phyloP scores from a whole-genome alignment of 2,888 invertebrate species.

The Ctenicera cuprea region DNA sequence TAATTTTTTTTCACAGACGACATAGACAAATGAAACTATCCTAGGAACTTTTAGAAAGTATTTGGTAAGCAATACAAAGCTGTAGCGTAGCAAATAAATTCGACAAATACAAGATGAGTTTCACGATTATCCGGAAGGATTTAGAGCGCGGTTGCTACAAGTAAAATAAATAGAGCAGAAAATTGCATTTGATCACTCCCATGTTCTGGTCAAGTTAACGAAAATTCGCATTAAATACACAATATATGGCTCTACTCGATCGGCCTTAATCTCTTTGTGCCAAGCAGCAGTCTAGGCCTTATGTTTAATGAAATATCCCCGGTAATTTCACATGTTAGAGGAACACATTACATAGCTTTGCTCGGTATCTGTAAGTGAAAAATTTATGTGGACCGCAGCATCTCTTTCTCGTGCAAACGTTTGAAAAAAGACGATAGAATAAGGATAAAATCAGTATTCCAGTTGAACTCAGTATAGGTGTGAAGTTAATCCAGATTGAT shows the following conservation, averaged over 20 bases:
- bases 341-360: conserved; percentile 44
- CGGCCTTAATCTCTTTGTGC: conserved; percentile 63
- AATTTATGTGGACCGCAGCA: conserved; percentile 34
- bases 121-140: conserved; percentile 38
- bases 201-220: conserved; percentile 47
- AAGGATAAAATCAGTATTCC: conserved; percentile 51
- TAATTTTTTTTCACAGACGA: too few relatives aligned
- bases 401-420: conserved; percentile 39
- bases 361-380: conserved; percentile 40
- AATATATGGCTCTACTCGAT: conserved; percentile 46
- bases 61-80: too few relatives aligned
- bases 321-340: conserved; percentile 37
- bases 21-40: too few relatives aligned
- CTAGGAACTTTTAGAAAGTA: too few relatives aligned
- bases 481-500: conserved; percentile 70
- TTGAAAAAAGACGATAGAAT: conserved; percentile 46
- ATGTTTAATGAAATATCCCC: conserved; percentile 36
- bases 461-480: conserved; percentile 59
- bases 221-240: conserved; percentile 41
- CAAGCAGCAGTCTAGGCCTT: conserved; percentile 43
- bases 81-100: conserved; percentile 25
- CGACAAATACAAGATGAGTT: conserved; percentile 30
- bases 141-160: conserved; percentile 30
- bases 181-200: conserved; percentile 44
- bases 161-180: conserved; percentile 45